Evolutionary conservation across 2,888 invertebrate species (phyloP), one percentile per base, ranked within the genome.

Genomic region (Brachyopa scutellaris): DNA sequence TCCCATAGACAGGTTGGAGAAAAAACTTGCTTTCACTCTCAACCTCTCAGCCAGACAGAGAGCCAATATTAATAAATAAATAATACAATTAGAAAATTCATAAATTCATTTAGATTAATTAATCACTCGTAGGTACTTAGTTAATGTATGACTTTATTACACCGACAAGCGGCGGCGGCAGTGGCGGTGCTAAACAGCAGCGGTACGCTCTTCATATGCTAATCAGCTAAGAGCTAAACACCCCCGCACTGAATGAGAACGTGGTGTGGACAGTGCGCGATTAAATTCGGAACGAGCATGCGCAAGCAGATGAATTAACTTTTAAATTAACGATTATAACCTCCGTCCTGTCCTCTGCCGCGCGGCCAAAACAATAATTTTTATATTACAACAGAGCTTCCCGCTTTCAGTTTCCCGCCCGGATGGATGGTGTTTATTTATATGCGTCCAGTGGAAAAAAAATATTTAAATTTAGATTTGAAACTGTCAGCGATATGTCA

Each of bases 391-490:
- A n/a, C 2, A 0, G 33, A 2, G 0, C 7, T 15, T 8, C 15
- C 11, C 2, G 1, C 4, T 7, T 1, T 13, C 1, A 15, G 2
- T 4, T 6, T 38, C 15, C 1, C 9, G 17, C 4, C 42, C 15
- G n/a, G 13, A 11, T 2, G 13, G 13, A 45, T 19, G n/a, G 26
- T 3, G 40, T 55, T 62, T 67, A 80, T 69, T 80, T 80, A 57
- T 62, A 74, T 55, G 19, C 55, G 67, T 49, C 51, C 29, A 15
- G 15, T 72, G 78, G 66, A 78, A 72, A 59, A 78, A 72, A 59
- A 57, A 31, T 26, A 59, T 72, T 78, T 78, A 72, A 78, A 45
- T 78, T 66, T 61, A 66, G 72, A 72, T 59, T 45, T 45, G 15
- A 21, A 49, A 38, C 9, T 11, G 33, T 17, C n/a, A n/a, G n/a